phyloP scores from a whole-genome alignment of 2,797 vertebrate genomes.

The Rhinoraja longicauda region DNA sequence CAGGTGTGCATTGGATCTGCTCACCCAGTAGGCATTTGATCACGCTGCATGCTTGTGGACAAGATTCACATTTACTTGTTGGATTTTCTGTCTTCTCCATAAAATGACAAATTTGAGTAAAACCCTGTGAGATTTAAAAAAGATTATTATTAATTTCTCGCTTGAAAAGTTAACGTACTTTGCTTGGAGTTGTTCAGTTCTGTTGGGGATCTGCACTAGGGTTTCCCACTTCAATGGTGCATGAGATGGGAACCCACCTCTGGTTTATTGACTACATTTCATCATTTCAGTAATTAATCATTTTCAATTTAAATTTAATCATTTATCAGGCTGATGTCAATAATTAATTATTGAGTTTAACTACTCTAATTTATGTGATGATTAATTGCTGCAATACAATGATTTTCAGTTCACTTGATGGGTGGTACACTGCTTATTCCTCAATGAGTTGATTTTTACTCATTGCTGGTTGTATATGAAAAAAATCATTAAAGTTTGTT shows the following conservation, averaged over 20 bases:
- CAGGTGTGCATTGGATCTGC: not conserved
- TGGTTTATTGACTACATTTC: not conserved
- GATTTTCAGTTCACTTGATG: not conserved
- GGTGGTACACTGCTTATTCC: not conserved
- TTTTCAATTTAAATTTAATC: not conserved
- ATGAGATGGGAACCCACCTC: not conserved
- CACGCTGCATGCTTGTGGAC: not conserved
- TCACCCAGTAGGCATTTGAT: not conserved
- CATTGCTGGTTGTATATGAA: not conserved
- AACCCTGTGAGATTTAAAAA: not conserved
- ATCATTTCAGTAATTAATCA: not conserved
- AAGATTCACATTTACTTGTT: not conserved
- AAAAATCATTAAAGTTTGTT: conserved; percentile 7
- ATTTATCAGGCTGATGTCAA: not conserved
- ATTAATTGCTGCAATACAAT: conserved; percentile 5
- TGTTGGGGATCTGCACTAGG: no score
- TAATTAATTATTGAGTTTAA: not conserved
- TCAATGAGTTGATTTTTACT: not conserved
- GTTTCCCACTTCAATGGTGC: not conserved
- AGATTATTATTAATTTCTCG: not conserved
- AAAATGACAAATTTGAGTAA: not conserved
- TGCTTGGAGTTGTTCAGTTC: not conserved
- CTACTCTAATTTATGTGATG: not conserved
- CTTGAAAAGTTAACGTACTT: not conserved
- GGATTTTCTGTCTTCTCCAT: not conserved